Evolutionary conservation across 2,797 vertebrate genomes (phyloP).

Genomic region (Rhynchonycteris naso): DNA sequence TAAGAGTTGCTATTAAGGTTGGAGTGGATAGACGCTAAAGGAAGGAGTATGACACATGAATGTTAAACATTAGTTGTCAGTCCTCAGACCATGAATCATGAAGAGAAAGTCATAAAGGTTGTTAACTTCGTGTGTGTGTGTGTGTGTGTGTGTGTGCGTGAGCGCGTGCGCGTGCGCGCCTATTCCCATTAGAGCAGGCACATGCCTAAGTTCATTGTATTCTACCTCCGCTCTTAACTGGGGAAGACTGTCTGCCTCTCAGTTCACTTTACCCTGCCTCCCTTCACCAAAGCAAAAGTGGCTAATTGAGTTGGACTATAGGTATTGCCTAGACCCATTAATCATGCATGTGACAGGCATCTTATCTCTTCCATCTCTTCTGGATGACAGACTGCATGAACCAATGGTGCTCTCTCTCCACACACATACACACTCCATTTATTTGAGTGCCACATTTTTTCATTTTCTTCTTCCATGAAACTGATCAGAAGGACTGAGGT

Average conservation of each 20-base stretch:
- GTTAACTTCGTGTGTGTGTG: too few species aligned
- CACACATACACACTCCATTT: fast-evolving
- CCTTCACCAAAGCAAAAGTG: background rate
- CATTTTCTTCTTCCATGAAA: background rate
- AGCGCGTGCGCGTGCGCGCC: background rate
- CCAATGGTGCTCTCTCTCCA: background rate
- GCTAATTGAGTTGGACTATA: background rate
- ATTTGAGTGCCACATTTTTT: too few species aligned
- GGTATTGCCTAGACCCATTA: background rate
- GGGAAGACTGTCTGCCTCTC: background rate
- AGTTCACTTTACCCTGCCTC: background rate
- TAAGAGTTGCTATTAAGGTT: background rate
- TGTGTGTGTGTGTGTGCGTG: too few species aligned
- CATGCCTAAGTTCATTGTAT: too few species aligned
- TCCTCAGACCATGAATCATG: background rate
- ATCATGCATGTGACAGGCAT: background rate
- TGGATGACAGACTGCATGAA: background rate
- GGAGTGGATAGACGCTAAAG: background rate
- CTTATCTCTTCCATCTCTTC: background rate
- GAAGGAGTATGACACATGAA: background rate
- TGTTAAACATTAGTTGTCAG: background rate
- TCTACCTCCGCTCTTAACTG: background rate
- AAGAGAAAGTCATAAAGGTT: background rate
- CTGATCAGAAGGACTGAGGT: background rate
- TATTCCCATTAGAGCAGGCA: background rate